Evolutionary conservation across 2,113 vertebrate species (phyloP).

Genomic region (Nestor notabilis): DNA sequence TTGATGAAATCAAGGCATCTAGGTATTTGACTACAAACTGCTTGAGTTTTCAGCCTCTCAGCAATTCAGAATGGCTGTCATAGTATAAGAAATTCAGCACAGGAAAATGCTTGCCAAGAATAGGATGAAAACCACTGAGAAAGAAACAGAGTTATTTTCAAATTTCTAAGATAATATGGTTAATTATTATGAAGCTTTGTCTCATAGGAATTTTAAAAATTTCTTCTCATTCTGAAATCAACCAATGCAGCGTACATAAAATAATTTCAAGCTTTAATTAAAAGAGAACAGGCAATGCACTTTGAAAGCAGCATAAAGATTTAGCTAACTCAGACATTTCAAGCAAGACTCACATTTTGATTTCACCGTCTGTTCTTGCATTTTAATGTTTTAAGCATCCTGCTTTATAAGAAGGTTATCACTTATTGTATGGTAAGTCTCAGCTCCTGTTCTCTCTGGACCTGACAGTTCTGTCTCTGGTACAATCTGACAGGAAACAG

Average conservation of each 20-base stretch:
- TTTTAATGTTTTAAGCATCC: background rate
- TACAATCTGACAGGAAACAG: background rate
- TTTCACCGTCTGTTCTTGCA: conserved; percentile 19
- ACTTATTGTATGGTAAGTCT: background rate
- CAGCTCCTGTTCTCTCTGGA: background rate
- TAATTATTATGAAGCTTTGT: background rate
- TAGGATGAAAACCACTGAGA: background rate
- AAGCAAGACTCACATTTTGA: background rate
- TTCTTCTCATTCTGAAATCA: background rate
- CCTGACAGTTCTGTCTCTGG: background rate
- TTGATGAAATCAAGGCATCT: background rate
- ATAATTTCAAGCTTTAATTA: conserved; percentile 36
- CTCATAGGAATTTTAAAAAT: background rate
- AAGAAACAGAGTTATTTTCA: background rate
- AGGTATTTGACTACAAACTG: background rate
- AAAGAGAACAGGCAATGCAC: background rate
- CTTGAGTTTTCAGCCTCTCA: background rate
- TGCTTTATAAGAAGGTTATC: background rate
- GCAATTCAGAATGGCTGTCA: background rate
- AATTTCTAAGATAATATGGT: background rate
- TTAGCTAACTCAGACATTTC: background rate
- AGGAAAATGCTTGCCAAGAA: conserved; percentile 22
- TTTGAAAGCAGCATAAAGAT: background rate
- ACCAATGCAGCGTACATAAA: background rate
- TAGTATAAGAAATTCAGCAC: background rate